phyloP scores from a whole-genome alignment of 2,113 vertebrate species.

The Puma concolor region DNA sequence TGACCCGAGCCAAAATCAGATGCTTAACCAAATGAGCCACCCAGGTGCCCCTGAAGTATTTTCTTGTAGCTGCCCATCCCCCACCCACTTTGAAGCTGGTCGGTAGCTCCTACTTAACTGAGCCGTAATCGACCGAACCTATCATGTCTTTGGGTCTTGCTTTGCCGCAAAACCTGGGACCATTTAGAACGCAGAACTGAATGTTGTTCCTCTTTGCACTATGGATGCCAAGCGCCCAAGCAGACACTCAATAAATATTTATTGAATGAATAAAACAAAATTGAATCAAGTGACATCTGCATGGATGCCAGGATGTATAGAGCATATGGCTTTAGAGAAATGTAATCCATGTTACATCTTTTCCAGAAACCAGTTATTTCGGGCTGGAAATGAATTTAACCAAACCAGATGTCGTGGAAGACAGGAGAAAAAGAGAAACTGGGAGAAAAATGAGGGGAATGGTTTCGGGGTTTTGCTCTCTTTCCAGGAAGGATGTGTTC shows the following conservation, averaged over 20 bases:
- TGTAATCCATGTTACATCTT: background rate
- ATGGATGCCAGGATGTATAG: background rate
- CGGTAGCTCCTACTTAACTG: background rate
- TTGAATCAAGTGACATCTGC: constrained; percentile 4
- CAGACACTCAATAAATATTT: constrained; percentile 64
- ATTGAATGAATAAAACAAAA: constrained; percentile 42
- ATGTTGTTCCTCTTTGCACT: background rate
- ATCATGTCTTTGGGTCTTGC: background rate
- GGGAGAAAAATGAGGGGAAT: background rate
- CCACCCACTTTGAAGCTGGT: background rate
- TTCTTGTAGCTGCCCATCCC: background rate
- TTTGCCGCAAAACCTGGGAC: background rate
- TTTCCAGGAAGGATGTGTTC: background rate
- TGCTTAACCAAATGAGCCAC: too few species aligned
- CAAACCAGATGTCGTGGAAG: background rate
- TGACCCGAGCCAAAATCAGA: too few species aligned
- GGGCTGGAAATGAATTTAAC: constrained; percentile 24
- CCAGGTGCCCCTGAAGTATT: background rate
- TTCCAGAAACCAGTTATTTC: constrained; percentile 48
- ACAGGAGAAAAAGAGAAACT: background rate
- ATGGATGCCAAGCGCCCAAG: constrained; percentile 8
- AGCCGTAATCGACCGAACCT: background rate
- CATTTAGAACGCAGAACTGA: background rate
- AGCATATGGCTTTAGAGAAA: constrained; percentile 51
- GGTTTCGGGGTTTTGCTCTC: background rate